Evolutionary conservation across 2,113 vertebrate species (phyloP).

Genomic region (Strix aluco): DNA sequence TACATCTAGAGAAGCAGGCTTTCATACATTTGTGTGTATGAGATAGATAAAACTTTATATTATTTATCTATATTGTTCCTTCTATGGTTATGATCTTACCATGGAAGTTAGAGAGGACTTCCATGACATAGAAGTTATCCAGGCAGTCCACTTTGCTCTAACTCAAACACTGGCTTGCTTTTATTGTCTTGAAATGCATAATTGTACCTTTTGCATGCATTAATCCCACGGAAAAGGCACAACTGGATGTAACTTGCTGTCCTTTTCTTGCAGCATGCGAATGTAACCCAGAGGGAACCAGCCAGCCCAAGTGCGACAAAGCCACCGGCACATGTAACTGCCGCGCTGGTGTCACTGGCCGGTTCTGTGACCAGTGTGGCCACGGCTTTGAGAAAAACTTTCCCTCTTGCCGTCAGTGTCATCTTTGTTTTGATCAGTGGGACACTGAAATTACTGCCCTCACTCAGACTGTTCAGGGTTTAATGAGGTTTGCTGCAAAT

Average conservation of each 20-base stretch:
- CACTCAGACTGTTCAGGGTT: conserved; percentile 59
- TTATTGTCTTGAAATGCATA: background rate
- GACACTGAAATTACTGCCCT: conserved; percentile 69
- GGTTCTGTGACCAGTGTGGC: conserved; percentile 78
- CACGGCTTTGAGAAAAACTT: conserved; percentile 73
- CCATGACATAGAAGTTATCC: background rate
- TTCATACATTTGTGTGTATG: background rate
- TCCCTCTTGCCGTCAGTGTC: conserved; percentile 80
- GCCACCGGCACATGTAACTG: conserved; percentile 81
- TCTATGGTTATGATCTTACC: background rate
- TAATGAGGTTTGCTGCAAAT: conserved; percentile 69
- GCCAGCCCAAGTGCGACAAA: conserved; percentile 77
- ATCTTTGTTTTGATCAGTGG: conserved; percentile 81
- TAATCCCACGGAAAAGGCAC: background rate
- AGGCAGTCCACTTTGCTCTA: background rate
- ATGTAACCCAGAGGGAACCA: conserved; percentile 80
- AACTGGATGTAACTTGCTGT: background rate
- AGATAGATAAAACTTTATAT: background rate
- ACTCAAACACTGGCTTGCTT: background rate
- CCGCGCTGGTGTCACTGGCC: conserved; percentile 69
- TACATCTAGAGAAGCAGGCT: background rate
- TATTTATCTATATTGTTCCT: background rate
- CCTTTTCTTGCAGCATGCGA: conserved; percentile 76
- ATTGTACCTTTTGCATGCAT: background rate
- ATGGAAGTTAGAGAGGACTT: background rate